Evolutionary conservation across 2,113 vertebrate genomes (phyloP).

Genomic region (Daphoenositta chrysoptera): DNA sequence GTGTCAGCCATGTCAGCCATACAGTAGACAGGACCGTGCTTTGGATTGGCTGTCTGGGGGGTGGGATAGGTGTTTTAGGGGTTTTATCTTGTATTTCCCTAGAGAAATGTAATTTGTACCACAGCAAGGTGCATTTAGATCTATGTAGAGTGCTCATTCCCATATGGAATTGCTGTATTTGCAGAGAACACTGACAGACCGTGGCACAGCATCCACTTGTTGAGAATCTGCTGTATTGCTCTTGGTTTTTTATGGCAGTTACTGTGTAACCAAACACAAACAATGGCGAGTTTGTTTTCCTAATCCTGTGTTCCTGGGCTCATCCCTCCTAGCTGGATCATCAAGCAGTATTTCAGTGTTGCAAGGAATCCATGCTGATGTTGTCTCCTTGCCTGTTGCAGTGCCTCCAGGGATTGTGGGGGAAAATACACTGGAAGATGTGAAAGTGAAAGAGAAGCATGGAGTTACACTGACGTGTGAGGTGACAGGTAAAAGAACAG

Average conservation of each 20-base stretch:
- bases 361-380: neutral
- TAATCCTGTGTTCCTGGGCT: neutral
- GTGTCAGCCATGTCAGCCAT: neutral
- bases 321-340: neutral
- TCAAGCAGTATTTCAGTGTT: neutral
- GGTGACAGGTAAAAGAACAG: slow-evolving; percentile 80
- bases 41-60: neutral
- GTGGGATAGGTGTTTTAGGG: neutral
- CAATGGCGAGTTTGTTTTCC: neutral
- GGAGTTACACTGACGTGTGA: slow-evolving; percentile 85
- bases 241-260: neutral
- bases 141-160: neutral
- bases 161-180: neutral
- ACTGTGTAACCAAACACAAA: neutral
- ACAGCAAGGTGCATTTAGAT: neutral
- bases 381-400: slow-evolving; percentile 30
- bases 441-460: slow-evolving; percentile 89
- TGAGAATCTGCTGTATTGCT: neutral
- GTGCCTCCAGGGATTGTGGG: slow-evolving; percentile 86
- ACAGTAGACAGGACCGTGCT: neutral
- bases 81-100: neutral
- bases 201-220: neutral
- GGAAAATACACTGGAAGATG: slow-evolving; percentile 79
- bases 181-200: neutral
- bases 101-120: neutral